Conservation (phyloP, 2,888 invertebrate genomes). For the Macroteleia sp. region DNA sequence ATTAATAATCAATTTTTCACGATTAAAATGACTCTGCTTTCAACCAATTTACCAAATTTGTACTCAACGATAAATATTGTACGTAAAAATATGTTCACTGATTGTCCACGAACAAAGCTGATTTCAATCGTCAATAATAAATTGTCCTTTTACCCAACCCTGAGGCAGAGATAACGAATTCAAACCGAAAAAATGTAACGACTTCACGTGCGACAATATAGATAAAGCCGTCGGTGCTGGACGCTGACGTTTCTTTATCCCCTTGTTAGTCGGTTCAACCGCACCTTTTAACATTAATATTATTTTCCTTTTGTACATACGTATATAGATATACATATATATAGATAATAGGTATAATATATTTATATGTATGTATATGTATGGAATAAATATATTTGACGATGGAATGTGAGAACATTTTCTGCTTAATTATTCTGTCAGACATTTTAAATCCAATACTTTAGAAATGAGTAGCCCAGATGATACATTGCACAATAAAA, state of each 20-base stretch:
- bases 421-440: too few relatives aligned
- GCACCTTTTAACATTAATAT: conserved; percentile 27
- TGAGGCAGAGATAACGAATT: conserved; percentile 38
- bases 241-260: conserved; percentile 61
- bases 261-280: conserved; percentile 28
- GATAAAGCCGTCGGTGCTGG: conserved; percentile 66
- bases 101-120: background rate
- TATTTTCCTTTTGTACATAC: conserved; percentile 44
- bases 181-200: conserved; percentile 29
- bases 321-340: conserved; percentile 31
- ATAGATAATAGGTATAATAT: background rate
- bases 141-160: conserved; percentile 40
- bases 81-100: conserved; percentile 8
- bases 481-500: too few relatives aligned
- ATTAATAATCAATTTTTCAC: conserved; percentile 26
- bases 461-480: too few relatives aligned
- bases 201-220: conserved; percentile 68
- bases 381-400: conserved; percentile 11
- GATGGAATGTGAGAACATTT: too few relatives aligned
- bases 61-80: conserved; percentile 14
- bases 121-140: conserved; percentile 1
- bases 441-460: too few relatives aligned
- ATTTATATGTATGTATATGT: conserved; percentile 34
- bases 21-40: conserved; percentile 15
- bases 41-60: conserved; percentile 8